Conservation (phyloP, 2,113 vertebrate genomes). For the Fulmarus glacialis region DNA sequence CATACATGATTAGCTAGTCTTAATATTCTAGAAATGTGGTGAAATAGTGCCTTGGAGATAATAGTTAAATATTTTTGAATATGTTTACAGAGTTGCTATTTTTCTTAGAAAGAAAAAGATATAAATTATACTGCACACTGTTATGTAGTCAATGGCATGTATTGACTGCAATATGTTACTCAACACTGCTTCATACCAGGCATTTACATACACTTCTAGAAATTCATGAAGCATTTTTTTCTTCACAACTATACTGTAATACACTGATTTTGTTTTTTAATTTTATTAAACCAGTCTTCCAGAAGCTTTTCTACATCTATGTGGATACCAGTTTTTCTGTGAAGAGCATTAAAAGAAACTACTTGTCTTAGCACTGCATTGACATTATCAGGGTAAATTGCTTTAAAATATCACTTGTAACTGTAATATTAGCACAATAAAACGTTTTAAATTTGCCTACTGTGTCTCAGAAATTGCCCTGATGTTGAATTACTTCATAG, state of each 20-base stretch:
- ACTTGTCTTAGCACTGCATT: conserved; percentile 4
- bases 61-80: not conserved
- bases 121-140: not conserved
- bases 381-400: conserved; percentile 9
- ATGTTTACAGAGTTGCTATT: not conserved
- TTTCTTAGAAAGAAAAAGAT: not conserved
- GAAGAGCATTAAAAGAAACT: not conserved
- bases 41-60: conserved; percentile 6
- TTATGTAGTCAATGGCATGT: not conserved
- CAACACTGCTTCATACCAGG: not conserved
- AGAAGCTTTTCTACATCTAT: not conserved
- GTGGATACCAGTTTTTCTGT: not conserved
- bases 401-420: conserved; percentile 34
- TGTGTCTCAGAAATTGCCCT: conserved; percentile 40
- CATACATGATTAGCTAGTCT: not conserved
- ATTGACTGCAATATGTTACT: not conserved
- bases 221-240: not conserved
- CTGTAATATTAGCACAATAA: conserved; percentile 42
- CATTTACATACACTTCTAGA: not conserved
- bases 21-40: not conserved
- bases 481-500: conserved; percentile 30
- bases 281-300: not conserved
- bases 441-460: conserved; percentile 38
- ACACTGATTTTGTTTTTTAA: not conserved
- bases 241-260: not conserved